Conservation (phyloP, 2,113 vertebrate species). For the Pedetes capensis region DNA sequence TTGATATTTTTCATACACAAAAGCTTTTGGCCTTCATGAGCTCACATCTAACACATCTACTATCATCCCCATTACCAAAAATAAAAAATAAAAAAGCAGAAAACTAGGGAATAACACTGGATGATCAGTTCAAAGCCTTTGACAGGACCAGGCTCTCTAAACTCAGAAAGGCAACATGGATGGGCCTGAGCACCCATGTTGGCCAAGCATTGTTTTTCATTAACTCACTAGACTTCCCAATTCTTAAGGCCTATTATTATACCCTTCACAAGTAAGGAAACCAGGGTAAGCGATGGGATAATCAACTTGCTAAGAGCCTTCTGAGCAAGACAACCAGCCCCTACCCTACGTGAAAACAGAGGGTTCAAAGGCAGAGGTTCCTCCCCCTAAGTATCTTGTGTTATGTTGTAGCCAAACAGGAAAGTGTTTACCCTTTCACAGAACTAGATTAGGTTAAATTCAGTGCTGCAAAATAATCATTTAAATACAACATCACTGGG, state of each 20-base stretch:
- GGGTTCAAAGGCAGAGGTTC: not conserved
- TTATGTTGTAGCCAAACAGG: not conserved
- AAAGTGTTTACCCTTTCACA: fast-evolving
- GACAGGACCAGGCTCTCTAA: not conserved
- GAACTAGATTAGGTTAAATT: fast-evolving
- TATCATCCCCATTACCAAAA: not conserved
- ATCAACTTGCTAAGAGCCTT: not conserved
- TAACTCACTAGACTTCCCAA: not conserved
- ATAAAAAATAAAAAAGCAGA: not conserved
- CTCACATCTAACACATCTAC: not conserved
- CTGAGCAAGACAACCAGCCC: not conserved
- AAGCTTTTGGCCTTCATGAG: not conserved
- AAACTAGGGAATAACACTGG: not conserved
- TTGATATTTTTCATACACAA: not conserved
- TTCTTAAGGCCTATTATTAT: not conserved
- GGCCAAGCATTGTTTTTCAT: not conserved
- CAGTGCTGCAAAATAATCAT: not conserved
- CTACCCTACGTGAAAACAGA: not conserved
- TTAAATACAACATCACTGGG: not conserved
- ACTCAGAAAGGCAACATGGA: not conserved
- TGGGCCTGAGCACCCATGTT: fast-evolving
- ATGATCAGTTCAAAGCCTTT: not conserved
- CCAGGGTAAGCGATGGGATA: not conserved
- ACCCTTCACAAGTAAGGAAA: not conserved
- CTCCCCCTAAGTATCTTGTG: not conserved